Evolutionary conservation across 2,888 invertebrate genomes (phyloP).

Genomic region (Lasioglossum morio): DNA sequence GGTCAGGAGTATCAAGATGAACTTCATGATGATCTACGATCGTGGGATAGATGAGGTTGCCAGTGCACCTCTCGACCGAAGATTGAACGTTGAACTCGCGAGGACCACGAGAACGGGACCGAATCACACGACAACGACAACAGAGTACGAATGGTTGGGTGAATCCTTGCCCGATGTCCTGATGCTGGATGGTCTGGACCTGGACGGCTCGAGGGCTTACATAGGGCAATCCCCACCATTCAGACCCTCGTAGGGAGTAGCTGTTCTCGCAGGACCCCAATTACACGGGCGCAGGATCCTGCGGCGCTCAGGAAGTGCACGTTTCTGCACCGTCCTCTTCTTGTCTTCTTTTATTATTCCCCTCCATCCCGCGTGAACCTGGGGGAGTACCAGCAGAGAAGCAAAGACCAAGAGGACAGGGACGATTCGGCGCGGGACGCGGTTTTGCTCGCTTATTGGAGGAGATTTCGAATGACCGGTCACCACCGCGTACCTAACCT

Average conservation of each 20-base stretch:
- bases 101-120: neutral
- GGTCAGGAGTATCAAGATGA: constrained; percentile 36
- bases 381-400: constrained; percentile 48
- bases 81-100: constrained; percentile 6
- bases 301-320: constrained; percentile 79
- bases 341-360: neutral
- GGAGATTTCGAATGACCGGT: constrained; percentile 68
- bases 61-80: neutral
- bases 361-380: constrained; percentile 24
- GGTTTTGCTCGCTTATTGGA: constrained; percentile 61
- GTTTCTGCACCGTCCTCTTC: constrained; percentile 24
- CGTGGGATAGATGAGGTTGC: neutral
- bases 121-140: neutral
- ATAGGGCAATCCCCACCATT: constrained; percentile 84
- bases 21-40: constrained; percentile 42
- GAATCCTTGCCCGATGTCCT: constrained; percentile 80
- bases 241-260: constrained; percentile 70
- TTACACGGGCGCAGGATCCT: constrained; percentile 79
- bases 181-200: constrained; percentile 84
- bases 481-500: constrained; percentile 31
- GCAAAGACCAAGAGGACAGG: constrained; percentile 35
- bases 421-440: constrained; percentile 38
- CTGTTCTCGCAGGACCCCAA: constrained; percentile 81
- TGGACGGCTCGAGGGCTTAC: constrained; percentile 83
- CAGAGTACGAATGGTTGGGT: constrained; percentile 23